Evolutionary conservation across 2,797 vertebrate species (phyloP).

Genomic region (Micromesistius poutassou): DNA sequence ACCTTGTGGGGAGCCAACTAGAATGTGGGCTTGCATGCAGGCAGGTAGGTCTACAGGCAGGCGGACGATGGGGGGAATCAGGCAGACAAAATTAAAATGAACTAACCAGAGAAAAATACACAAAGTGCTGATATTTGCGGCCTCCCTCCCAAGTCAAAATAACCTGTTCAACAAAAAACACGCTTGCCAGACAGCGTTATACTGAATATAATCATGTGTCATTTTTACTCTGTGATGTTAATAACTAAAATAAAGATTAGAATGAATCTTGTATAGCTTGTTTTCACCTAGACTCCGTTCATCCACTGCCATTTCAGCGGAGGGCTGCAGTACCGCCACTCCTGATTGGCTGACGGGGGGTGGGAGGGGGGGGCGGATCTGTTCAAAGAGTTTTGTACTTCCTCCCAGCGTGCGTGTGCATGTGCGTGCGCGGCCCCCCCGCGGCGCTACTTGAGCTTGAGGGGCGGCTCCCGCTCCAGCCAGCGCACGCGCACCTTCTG

Average conservation of each 20-base stretch:
- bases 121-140: conserved; percentile 54
- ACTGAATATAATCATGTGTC: conserved; percentile 74
- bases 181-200: conserved; percentile 72
- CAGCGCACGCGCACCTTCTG: conserved; percentile 98
- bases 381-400: conserved; percentile 34
- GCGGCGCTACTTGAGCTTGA: conserved; percentile 84
- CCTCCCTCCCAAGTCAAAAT: conserved; percentile 49
- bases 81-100: conserved; percentile 45
- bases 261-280: conserved; percentile 73
- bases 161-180: conserved; percentile 64
- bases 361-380: neutral
- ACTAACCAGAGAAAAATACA: conserved; percentile 48
- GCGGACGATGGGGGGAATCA: conserved; percentile 60
- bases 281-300: conserved; percentile 59
- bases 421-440: no score
- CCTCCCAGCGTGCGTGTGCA: conserved; percentile 19
- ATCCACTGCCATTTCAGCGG: conserved; percentile 38
- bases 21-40: conserved; percentile 62
- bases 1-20: conserved; percentile 48
- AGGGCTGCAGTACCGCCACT: conserved; percentile 46
- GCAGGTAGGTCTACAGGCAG: conserved; percentile 59
- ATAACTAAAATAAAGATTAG: conserved; percentile 72
- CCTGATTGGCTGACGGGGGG: conserved; percentile 37
- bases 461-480: conserved; percentile 91
- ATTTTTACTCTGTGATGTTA: conserved; percentile 63